Base-by-base conservation (phyloP, 2,113 vertebrate genomes). In the Pantherophis guttatus region DNA sequence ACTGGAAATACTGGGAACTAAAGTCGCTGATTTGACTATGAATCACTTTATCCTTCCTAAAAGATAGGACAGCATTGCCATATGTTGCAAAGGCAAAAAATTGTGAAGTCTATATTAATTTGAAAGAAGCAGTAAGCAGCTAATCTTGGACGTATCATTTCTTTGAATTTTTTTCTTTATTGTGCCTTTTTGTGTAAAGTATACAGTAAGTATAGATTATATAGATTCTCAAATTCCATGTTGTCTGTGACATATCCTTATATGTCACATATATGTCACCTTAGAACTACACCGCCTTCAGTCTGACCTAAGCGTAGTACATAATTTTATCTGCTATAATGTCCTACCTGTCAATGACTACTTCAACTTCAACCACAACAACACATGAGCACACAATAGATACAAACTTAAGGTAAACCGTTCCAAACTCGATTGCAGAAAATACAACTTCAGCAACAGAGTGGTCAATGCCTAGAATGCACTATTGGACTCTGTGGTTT, bases 181-280 rank as follows among this genome's bases (percentile, higher is more conserved):
- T 55, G 12, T 81, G n/a, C 12, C 13, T 55, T 85, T 85, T 54
- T 21, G 1, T 81, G 54, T 23, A 39, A 23, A 44, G 13, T 44
- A 33, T 62, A 44, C 39, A 26, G 59, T 3, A 44, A 44, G 39
- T 62, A 62, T 11, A 26, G 59, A 26, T 24, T 55, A 44, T 70
- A 3, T 65, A 21, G 29, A 87, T 90, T 94, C 90, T 89, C 65
- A 88, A 90, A 81, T 39, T 93, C 54, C 93, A 86, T 93, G 54
- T 95, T 94, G 93, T 86, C 90, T 93, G 87, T 91, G 94, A 94
- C 96, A 97, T 94, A 95, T 50, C 5, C 48, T 50, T 50, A 50
- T 50, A 50, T 50, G 48, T 50, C 48, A 50, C 48, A 50, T 50
- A 50, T 50, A 50, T 50, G 48, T 8, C 5, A 50, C 48, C 48